Percentiles rank a stretch among this genome's conserved stretches.
Evolutionary conservation across 2,797 vertebrate species (phyloP).

Genomic region (Alcedo atthis): DNA sequence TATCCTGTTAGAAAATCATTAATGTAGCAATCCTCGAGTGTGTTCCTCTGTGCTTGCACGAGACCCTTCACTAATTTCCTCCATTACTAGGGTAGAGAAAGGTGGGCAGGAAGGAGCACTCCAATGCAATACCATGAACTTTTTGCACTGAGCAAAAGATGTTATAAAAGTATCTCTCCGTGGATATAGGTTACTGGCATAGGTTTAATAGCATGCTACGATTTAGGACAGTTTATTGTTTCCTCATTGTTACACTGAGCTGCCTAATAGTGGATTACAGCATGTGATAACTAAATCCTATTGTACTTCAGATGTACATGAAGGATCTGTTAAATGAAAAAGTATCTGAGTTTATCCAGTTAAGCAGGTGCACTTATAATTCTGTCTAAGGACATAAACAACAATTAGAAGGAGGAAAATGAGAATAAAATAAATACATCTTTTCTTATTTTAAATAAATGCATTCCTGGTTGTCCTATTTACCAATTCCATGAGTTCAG

Average conservation of each 20-base stretch:
- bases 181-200: conserved; percentile 26
- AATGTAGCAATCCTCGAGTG: neutral
- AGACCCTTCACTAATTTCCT: neutral
- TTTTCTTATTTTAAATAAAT: neutral
- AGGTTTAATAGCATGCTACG: neutral
- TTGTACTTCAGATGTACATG: neutral
- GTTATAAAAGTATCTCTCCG: neutral
- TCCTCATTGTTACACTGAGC: neutral
- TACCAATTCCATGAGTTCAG: neutral
- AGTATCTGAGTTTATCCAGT: neutral
- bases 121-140: neutral
- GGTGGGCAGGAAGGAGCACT: neutral
- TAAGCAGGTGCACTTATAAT: neutral
- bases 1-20: neutral
- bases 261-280: neutral
- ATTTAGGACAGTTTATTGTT: neutral
- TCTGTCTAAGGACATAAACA: neutral
- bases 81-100: neutral
- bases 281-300: neutral
- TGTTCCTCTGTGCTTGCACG: accelerated
- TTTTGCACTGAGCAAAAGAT: neutral
- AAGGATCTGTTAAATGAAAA: neutral
- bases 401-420: neutral
- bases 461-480: neutral
- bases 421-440: too few species aligned